Evolutionary conservation across 2,797 vertebrate genomes (phyloP).

Genomic region (Epinephelus coioides): DNA sequence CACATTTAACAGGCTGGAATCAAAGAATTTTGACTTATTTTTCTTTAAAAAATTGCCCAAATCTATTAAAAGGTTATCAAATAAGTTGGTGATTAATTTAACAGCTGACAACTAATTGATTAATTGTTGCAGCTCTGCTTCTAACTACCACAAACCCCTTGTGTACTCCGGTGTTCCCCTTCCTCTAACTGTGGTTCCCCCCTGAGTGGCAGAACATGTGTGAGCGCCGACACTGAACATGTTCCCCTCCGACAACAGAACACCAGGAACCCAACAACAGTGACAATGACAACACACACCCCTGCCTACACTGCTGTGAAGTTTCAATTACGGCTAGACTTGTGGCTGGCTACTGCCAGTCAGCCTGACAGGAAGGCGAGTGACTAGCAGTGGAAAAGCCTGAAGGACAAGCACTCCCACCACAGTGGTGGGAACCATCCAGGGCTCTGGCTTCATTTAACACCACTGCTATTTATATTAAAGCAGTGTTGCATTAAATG

Average conservation of each 20-base stretch:
- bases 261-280: slow-evolving; percentile 65
- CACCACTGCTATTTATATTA: not conserved
- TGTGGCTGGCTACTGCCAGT: slow-evolving; percentile 70
- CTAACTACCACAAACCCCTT: slow-evolving; percentile 14
- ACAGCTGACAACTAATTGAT: too few relatives aligned
- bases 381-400: slow-evolving; percentile 48
- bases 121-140: not conserved
- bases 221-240: slow-evolving; percentile 70
- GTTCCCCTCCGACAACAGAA: slow-evolving; percentile 72
- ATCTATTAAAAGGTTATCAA: too few relatives aligned
- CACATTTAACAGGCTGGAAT: too few relatives aligned
- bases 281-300: slow-evolving; percentile 66
- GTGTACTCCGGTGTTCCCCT: not conserved
- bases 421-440: slow-evolving; percentile 25
- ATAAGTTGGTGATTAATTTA: too few relatives aligned
- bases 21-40: too few relatives aligned
- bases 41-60: too few relatives aligned
- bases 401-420: slow-evolving; percentile 54
- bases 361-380: slow-evolving; percentile 61
- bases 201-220: slow-evolving; percentile 78
- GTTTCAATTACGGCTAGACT: slow-evolving; percentile 81
- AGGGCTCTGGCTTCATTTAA: not conserved
- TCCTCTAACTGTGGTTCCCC: slow-evolving; percentile 9
- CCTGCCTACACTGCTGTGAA: slow-evolving; percentile 64
- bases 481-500: not conserved